A percentile compares a stretch with the other conserved stretches of the same genome.
phyloP scores from a whole-genome alignment of 2,888 invertebrate species.

The Omphaloscelis lunosa region DNA sequence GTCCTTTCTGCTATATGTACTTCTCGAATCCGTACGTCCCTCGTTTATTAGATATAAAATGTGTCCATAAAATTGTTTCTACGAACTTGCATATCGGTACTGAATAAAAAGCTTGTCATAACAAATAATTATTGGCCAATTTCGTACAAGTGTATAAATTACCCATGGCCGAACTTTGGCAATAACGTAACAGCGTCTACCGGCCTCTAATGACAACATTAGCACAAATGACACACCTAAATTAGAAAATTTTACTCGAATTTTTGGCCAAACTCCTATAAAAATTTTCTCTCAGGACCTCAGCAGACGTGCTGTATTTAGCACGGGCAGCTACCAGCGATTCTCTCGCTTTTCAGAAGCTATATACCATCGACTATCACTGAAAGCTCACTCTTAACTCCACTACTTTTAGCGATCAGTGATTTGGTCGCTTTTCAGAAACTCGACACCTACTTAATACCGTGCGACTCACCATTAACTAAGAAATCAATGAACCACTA shows the following conservation, averaged over 20 bases:
- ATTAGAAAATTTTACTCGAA: conserved; percentile 77
- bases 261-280: conserved; percentile 79
- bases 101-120: background rate
- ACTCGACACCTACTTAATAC: background rate
- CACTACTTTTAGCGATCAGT: background rate
- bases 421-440: background rate
- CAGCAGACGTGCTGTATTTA: background rate
- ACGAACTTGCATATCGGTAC: background rate
- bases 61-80: background rate
- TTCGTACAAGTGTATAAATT: conserved; percentile 62
- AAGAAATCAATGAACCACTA: background rate
- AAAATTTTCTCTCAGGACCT: conserved; percentile 71
- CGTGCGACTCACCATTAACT: background rate
- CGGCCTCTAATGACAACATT: conserved; percentile 78
- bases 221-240: conserved; percentile 80
- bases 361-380: background rate
- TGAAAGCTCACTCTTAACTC: too few species aligned
- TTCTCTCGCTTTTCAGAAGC: background rate
- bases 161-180: conserved; percentile 64
- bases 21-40: background rate
- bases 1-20: background rate
- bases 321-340: accelerated
- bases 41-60: background rate
- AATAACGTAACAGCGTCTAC: conserved; percentile 64
- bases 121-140: conserved; percentile 16